Evolutionary conservation across 2,113 vertebrate species (phyloP).

Genomic region (Cyprinodon variegatus): DNA sequence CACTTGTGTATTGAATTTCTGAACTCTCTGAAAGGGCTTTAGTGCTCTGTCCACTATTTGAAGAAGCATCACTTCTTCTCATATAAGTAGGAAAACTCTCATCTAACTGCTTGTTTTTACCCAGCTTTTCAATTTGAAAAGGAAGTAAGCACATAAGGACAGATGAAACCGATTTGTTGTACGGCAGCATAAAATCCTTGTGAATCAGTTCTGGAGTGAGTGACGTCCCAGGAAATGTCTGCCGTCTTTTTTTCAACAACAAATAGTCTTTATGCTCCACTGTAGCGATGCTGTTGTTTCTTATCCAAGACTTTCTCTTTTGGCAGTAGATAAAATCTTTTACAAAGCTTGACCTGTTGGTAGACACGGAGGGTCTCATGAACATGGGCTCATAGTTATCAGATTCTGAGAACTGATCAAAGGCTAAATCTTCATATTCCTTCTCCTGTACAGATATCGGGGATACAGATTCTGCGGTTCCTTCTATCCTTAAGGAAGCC

Average conservation of each 20-base stretch:
- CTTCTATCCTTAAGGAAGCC: constrained; percentile 49
- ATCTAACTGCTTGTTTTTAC: constrained; percentile 38
- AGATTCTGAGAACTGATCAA: constrained; percentile 45
- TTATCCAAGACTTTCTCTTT: constrained; percentile 53
- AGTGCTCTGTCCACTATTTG: constrained; percentile 36
- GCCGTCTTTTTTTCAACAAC: constrained; percentile 70
- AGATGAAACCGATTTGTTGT: constrained; percentile 76
- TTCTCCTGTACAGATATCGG: constrained; percentile 23
- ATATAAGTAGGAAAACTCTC: constrained; percentile 38
- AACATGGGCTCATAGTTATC: constrained; percentile 44
- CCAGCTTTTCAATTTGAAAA: constrained; percentile 56
- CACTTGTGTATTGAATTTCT: constrained; percentile 51
- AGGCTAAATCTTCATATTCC: constrained; percentile 5
- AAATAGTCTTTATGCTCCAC: constrained; percentile 56
- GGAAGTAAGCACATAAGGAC: constrained; percentile 65
- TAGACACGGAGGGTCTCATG: constrained; percentile 42
- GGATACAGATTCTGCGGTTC: constrained; percentile 15
- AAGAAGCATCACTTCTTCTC: constrained; percentile 51
- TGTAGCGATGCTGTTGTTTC: constrained; percentile 70
- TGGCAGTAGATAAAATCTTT: constrained; percentile 66
- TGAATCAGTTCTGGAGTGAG: constrained; percentile 18
- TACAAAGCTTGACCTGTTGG: constrained; percentile 65
- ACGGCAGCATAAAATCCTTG: constrained; percentile 52
- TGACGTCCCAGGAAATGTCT: constrained; percentile 77
- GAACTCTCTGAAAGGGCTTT: constrained; percentile 42